phyloP scores from a whole-genome alignment of 2,888 invertebrate genomes.

The Entomobrya proxima region DNA sequence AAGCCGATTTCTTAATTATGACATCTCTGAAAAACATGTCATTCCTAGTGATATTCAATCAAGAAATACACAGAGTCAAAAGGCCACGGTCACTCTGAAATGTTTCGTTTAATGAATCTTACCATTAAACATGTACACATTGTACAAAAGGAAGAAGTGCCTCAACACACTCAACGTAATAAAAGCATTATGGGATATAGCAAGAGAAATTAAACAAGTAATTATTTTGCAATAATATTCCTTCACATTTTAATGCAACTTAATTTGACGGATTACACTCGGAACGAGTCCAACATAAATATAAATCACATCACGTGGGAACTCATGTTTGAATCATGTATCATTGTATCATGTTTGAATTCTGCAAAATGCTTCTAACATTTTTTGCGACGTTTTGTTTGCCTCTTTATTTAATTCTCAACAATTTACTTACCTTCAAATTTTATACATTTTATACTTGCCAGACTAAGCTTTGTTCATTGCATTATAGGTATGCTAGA shows the following conservation, averaged over 20 bases:
- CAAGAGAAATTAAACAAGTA: not conserved
- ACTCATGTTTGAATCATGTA: slow-evolving; percentile 7
- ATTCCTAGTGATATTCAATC: slow-evolving; percentile 40
- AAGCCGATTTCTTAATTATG: slow-evolving; percentile 51
- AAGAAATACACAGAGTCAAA: slow-evolving; percentile 42
- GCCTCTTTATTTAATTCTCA: slow-evolving; percentile 46
- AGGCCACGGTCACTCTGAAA: slow-evolving; percentile 51
- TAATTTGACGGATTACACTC: slow-evolving; percentile 46
- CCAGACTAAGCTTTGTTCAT: not conserved
- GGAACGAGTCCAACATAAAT: slow-evolving; percentile 17
- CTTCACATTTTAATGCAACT: slow-evolving; percentile 20
- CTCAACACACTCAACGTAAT: no score
- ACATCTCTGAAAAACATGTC: slow-evolving; percentile 40
- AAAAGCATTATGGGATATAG: not conserved
- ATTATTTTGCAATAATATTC: slow-evolving; percentile 35
- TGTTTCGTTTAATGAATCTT: slow-evolving; percentile 14
- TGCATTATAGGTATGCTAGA: not conserved
- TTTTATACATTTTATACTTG: no score
- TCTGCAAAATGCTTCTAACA: no score
- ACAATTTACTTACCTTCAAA: slow-evolving; percentile 9
- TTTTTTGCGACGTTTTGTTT: slow-evolving; percentile 50
- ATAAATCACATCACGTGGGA: slow-evolving; percentile 56
- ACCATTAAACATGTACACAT: not conserved
- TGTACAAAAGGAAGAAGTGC: not conserved
- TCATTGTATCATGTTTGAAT: not conserved